Percentiles rank a stretch among this genome's conserved stretches.
phyloP scores from a whole-genome alignment of 2,888 invertebrate species.

The Eristalis intricaria region DNA sequence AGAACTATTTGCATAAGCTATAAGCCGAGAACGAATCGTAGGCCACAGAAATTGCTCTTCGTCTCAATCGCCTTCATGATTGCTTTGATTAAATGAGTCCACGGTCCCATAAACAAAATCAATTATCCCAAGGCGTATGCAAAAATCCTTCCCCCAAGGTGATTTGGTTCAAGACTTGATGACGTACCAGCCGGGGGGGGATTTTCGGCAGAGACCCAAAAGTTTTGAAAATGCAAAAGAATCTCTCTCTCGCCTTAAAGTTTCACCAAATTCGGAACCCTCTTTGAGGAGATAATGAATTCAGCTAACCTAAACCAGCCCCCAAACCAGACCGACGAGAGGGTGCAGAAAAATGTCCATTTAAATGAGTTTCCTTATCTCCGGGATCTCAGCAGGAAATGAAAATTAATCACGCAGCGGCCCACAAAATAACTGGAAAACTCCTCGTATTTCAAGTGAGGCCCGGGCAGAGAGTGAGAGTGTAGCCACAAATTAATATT shows the following conservation, averaged over 20 bases:
- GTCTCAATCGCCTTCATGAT: not conserved
- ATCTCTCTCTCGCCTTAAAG: not conserved
- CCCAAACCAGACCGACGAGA: not conserved
- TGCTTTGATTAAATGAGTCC: not conserved
- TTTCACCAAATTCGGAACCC: not conserved
- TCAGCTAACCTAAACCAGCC: not conserved
- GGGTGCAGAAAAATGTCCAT: constrained; percentile 7
- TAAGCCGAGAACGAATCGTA: not conserved
- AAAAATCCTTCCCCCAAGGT: not conserved
- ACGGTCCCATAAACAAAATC: not conserved
- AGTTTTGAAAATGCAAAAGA: not conserved
- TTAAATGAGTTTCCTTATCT: constrained; percentile 15
- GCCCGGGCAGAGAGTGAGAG: not conserved
- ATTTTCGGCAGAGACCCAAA: not conserved
- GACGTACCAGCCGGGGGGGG: not conserved
- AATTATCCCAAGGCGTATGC: not conserved
- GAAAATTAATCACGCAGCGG: constrained; percentile 27
- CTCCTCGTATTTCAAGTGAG: not conserved
- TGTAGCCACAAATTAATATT: constrained; percentile 27
- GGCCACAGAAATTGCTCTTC: not conserved
- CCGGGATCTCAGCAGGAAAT: constrained; percentile 6
- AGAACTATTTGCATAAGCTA: too few relatives aligned
- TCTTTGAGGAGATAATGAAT: not conserved
- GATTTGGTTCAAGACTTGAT: not conserved
- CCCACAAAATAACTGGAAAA: constrained; percentile 5